A percentile compares a stretch with the other conserved stretches of the same genome.
Evolutionary conservation across 30 jellyfish, hydroid and myxozoan genomes (phyloP).

Genomic region (Cassiopea andromeda): DNA sequence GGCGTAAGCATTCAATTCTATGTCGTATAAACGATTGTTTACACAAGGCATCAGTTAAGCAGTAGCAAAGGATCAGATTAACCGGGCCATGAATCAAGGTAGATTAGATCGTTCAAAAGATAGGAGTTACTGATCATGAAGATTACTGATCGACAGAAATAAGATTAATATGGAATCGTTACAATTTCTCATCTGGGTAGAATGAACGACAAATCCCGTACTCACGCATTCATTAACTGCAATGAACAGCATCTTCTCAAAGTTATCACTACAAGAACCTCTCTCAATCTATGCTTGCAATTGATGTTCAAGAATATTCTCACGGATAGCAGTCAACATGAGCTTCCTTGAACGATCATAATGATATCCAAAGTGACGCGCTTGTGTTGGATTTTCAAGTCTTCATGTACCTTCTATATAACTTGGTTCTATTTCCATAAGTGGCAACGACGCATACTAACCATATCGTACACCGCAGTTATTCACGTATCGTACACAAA

Average conservation of each 20-base stretch:
- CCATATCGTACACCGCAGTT: constrained; percentile 68
- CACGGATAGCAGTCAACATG: background rate
- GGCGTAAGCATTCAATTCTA: background rate
- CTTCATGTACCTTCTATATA: background rate
- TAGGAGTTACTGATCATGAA: background rate
- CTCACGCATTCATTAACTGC: background rate
- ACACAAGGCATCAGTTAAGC: constrained; percentile 9
- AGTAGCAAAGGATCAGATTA: constrained; percentile 2
- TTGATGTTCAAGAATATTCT: background rate
- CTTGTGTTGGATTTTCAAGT: background rate
- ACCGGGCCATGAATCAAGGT: background rate
- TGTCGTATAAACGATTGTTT: constrained; percentile 7
- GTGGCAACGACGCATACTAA: constrained; percentile 22
- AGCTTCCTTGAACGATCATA: background rate
- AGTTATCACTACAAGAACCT: background rate
- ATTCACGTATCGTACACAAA: constrained; percentile 24
- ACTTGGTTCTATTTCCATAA: constrained; percentile 28
- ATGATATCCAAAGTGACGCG: background rate
- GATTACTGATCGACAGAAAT: background rate
- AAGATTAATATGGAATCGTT: background rate
- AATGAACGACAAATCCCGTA: background rate
- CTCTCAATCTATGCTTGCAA: background rate
- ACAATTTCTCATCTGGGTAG: background rate
- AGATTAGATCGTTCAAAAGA: constrained; percentile 20
- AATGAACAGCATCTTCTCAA: background rate